Conservation (phyloP, 2,113 vertebrate genomes). For the Pagrus major region DNA sequence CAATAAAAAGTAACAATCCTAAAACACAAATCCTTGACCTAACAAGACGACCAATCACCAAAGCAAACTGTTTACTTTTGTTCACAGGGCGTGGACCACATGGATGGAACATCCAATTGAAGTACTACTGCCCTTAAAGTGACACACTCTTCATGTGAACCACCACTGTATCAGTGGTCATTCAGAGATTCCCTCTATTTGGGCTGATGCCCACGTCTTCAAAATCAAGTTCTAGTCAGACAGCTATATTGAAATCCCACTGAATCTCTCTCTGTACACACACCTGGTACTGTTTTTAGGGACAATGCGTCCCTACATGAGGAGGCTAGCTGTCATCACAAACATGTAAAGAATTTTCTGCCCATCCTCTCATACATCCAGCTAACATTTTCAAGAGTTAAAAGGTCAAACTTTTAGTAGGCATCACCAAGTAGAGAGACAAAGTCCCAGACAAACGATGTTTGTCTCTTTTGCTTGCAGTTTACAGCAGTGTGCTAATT, state of each 20-base stretch:
- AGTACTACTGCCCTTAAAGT: too few relatives aligned
- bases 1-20: not conserved
- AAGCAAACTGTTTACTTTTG: too few relatives aligned
- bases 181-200: not conserved
- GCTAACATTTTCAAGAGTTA: slow-evolving; percentile 18
- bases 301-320: slow-evolving; percentile 1
- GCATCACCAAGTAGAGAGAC: not conserved
- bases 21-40: not conserved
- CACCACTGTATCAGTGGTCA: too few relatives aligned
- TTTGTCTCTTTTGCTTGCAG: slow-evolving; percentile 12
- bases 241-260: not conserved
- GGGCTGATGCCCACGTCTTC: not conserved
- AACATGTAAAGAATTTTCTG: slow-evolving; percentile 13
- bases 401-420: slow-evolving; percentile 12
- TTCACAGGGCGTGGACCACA: not conserved
- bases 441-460: slow-evolving; percentile 3
- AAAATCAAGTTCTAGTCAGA: not conserved
- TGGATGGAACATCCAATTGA: not conserved
- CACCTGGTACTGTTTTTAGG: slow-evolving; percentile 15
- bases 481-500: slow-evolving; percentile 33
- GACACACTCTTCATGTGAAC: too few relatives aligned
- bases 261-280: not conserved
- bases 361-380: slow-evolving; percentile 1
- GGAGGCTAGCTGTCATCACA: slow-evolving; percentile 34
- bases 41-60: not conserved